Conservation (phyloP, 2,113 vertebrate species). For the Eidolon helvum region DNA sequence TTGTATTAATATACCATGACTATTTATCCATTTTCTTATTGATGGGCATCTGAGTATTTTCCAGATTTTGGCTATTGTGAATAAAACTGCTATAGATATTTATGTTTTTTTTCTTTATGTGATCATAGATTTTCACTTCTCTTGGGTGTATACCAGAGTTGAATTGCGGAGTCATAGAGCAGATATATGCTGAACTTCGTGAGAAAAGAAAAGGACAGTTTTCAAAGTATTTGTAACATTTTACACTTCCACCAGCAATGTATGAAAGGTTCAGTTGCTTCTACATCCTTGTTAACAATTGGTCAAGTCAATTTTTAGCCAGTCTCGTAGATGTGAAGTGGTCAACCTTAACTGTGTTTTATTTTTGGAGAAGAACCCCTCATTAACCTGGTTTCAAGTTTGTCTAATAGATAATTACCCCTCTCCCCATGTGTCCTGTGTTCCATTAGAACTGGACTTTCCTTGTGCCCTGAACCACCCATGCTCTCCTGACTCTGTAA, state of each 20-base stretch:
- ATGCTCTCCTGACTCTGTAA: not conserved
- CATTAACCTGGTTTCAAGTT: not conserved
- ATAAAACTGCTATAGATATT: not conserved
- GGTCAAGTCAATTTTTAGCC: not conserved
- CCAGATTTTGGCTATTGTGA: not conserved
- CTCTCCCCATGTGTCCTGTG: not conserved
- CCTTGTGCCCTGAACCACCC: not conserved
- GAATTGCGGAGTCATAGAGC: not conserved
- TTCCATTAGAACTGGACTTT: not conserved
- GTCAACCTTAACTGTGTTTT: not conserved
- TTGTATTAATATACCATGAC: not conserved
- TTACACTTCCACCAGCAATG: not conserved
- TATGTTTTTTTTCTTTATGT: not conserved
- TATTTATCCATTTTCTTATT: not conserved
- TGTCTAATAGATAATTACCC: not conserved
- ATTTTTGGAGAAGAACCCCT: not conserved
- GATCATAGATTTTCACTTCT: not conserved
- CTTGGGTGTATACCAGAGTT: not conserved
- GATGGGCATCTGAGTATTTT: not conserved
- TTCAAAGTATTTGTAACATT: not conserved
- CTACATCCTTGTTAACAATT: not conserved
- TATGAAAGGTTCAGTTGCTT: not conserved
- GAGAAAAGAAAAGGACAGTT: not conserved
- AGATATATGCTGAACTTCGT: not conserved
- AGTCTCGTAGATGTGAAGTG: not conserved